Evolutionary conservation across 2,888 invertebrate species (phyloP).

Genomic region (Drosophila basisetae): DNA sequence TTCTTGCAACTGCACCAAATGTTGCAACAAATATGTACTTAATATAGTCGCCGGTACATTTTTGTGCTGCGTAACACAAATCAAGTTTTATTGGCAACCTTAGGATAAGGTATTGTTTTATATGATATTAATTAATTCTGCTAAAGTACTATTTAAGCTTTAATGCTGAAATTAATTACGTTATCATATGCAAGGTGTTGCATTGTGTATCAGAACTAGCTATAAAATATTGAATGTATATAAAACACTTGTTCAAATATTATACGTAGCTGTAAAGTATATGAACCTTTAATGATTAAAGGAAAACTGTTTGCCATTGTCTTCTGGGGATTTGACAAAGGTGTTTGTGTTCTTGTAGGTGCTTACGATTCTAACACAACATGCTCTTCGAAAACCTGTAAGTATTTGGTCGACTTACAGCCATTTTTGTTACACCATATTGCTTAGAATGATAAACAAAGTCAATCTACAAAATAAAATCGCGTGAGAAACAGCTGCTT

Average conservation of each 20-base stretch:
- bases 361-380: background rate
- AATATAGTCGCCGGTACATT: background rate
- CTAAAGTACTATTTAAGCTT: background rate
- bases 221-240: background rate
- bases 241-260: too few species aligned
- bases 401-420: background rate
- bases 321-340: background rate
- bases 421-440: background rate
- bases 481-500: background rate
- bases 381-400: background rate
- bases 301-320: background rate
- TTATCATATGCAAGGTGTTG: background rate
- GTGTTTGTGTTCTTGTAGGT: background rate
- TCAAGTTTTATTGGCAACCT: background rate
- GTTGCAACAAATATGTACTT: slow-evolving; percentile 1
- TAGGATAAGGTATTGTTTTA: background rate
- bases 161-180: background rate
- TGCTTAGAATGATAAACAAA: background rate
- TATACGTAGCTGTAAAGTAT: background rate
- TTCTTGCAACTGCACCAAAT: background rate
- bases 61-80: background rate
- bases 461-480: background rate
- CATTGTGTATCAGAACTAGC: background rate
- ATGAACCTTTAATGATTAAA: background rate
- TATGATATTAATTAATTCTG: background rate